Percentiles rank a stretch among this genome's conserved stretches.
phyloP scores from a whole-genome alignment of 1,140 invertebrate species.

The Microplitis demolitor region DNA sequence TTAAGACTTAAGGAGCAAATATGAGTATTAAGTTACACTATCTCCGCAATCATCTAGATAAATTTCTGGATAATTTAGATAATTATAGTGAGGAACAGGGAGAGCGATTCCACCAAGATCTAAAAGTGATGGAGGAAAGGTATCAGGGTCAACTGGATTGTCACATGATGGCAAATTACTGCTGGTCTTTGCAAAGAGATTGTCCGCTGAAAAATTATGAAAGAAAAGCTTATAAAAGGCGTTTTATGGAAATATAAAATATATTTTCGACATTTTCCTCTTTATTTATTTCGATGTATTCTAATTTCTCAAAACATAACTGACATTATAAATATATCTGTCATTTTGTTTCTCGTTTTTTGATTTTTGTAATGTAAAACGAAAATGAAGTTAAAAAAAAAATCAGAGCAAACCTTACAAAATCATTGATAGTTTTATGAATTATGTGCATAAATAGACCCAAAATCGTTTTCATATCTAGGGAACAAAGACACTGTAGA shows the following conservation, averaged over 20 bases:
- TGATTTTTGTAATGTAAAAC: background rate
- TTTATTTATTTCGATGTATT: background rate
- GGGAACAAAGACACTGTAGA: background rate
- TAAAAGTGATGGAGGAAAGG: conserved; percentile 14
- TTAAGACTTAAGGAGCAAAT: conserved; percentile 28
- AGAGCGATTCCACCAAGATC: conserved; percentile 40
- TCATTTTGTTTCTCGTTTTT: background rate
- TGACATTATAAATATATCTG: background rate
- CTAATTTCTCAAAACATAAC: background rate
- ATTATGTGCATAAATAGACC: background rate
- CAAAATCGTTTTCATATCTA: background rate
- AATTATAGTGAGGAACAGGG: conserved; percentile 38
- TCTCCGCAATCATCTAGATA: conserved; percentile 32
- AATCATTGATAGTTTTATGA: background rate
- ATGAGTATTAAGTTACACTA: conserved; percentile 47
- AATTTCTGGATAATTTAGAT: conserved; percentile 33
- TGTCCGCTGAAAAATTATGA: background rate
- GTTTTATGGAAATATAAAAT: background rate
- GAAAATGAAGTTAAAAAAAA: background rate
- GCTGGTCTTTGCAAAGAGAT: conserved; percentile 30
- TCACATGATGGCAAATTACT: conserved; percentile 39
- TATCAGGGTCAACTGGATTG: conserved; percentile 16
- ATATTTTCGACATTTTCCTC: background rate
- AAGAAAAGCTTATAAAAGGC: background rate
- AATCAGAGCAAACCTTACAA: background rate